phyloP scores from a whole-genome alignment of 1,140 invertebrate species.

The Penaeus vannamei region DNA sequence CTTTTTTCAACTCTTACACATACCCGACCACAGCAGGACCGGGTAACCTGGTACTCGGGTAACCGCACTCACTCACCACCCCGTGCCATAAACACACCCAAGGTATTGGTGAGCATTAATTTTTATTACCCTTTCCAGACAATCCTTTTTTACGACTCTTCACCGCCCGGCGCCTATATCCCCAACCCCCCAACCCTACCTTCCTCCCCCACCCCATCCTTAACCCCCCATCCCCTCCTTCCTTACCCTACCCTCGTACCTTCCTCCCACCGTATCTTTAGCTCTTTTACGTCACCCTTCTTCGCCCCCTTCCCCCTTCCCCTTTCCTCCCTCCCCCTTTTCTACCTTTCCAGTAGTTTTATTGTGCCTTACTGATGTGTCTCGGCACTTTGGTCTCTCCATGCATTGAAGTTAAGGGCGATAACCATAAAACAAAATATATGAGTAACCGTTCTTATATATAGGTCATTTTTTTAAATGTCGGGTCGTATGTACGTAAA shows the following conservation, averaged over 20 bases:
- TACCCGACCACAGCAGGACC: too few species aligned
- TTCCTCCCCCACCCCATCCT: neutral
- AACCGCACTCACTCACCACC: constrained; percentile 10
- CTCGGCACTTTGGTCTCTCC: neutral
- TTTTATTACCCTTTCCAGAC: constrained; percentile 44
- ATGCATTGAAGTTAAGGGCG: neutral
- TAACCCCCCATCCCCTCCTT: neutral
- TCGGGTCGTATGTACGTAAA: too few species aligned
- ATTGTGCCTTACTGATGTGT: neutral
- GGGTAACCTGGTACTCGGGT: too few species aligned
- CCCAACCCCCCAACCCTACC: neutral
- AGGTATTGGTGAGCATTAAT: constrained; percentile 55
- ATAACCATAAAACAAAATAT: too few species aligned
- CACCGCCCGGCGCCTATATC: neutral
- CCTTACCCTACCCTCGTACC: constrained; percentile 9
- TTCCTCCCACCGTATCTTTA: constrained; percentile 30
- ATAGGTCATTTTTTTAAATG: too few species aligned
- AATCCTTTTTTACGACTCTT: constrained; percentile 49
- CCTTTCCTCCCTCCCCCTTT: neutral
- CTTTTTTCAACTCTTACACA: too few species aligned
- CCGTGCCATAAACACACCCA: constrained; percentile 44
- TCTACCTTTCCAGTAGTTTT: neutral
- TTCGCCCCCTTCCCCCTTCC: neutral
- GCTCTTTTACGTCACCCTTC: constrained; percentile 5
- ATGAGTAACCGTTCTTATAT: too few species aligned